These are phyloP conservation scores for Xylota segnis DNA, from an alignment of 2,888 invertebrate species.

Conservation along the genomic window DNA sequence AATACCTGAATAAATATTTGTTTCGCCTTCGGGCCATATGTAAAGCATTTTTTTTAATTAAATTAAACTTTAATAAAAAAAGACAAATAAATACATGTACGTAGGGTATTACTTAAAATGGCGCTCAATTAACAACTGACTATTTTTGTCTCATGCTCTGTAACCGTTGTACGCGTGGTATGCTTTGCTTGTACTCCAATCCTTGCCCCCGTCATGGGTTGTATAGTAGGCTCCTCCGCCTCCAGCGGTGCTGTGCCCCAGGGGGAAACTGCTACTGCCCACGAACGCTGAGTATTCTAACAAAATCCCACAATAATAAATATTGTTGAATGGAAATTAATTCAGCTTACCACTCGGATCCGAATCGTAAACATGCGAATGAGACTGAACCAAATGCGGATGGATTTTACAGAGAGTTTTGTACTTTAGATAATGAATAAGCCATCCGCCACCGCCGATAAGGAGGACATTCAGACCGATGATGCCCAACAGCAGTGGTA, in stretches of 20 bases:
- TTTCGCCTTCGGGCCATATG: neutral
- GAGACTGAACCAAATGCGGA: conserved; percentile 82
- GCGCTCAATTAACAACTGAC: conserved; percentile 5
- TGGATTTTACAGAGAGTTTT: conserved; percentile 84
- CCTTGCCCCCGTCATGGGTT: conserved; percentile 81
- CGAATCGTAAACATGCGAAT: conserved; percentile 83
- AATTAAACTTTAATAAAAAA: neutral
- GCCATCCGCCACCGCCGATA: conserved; percentile 82
- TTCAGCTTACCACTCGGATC: conserved; percentile 80
- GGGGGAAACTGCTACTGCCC: conserved; percentile 81
- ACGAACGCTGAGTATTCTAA: conserved; percentile 82
- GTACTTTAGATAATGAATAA: conserved; percentile 83
- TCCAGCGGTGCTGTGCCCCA: conserved; percentile 77
- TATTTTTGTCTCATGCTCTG: conserved; percentile 51
- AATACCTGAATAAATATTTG: neutral
- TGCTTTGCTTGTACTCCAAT: conserved; percentile 82
- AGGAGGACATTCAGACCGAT: conserved; percentile 82
- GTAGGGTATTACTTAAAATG: conserved; percentile 11
- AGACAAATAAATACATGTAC: too few species aligned
- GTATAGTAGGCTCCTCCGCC: conserved; percentile 78
- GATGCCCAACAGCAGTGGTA: conserved; percentile 81
- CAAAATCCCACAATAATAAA: neutral
- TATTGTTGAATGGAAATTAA: neutral
- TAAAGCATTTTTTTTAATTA: conserved; percentile 19
- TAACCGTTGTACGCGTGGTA: conserved; percentile 80